phyloP scores from a whole-genome alignment of 2,113 vertebrate species.

The Clarias magur region DNA sequence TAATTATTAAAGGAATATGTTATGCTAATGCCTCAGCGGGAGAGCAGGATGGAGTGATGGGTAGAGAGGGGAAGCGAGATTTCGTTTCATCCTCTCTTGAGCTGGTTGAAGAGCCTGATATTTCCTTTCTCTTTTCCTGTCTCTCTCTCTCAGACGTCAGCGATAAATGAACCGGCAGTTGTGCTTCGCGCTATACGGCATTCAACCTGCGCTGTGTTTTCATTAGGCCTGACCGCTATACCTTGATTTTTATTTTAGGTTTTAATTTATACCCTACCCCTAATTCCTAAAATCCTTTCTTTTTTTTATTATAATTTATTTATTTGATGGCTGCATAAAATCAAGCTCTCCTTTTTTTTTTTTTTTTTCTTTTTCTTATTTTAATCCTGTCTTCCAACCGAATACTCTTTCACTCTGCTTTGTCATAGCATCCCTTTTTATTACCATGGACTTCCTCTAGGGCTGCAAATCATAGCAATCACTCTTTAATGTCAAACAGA shows the following conservation, averaged over 20 bases:
- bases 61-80: not conserved
- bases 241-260: too few species aligned
- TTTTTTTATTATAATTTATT: not conserved
- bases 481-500: not conserved
- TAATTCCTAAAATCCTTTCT: not conserved
- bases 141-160: not conserved
- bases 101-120: not conserved
- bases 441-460: not conserved
- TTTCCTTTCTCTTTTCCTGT: not conserved
- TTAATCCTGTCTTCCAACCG: not conserved
- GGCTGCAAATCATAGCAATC: not conserved
- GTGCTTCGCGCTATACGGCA: not conserved
- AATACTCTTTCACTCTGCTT: not conserved
- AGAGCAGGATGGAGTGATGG: not conserved
- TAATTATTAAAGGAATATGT: slow-evolving; percentile 42
- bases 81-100: not conserved
- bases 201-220: not conserved
- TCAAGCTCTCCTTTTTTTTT: not conserved
- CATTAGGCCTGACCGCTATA: not conserved
- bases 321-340: not conserved
- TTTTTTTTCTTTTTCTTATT: not conserved
- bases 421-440: not conserved
- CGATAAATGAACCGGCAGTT: not conserved
- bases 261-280: not conserved
- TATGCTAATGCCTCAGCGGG: slow-evolving; percentile 33